Base-by-base conservation (phyloP, 1,140 invertebrate genomes). In the Dufourea novaeangliae region DNA sequence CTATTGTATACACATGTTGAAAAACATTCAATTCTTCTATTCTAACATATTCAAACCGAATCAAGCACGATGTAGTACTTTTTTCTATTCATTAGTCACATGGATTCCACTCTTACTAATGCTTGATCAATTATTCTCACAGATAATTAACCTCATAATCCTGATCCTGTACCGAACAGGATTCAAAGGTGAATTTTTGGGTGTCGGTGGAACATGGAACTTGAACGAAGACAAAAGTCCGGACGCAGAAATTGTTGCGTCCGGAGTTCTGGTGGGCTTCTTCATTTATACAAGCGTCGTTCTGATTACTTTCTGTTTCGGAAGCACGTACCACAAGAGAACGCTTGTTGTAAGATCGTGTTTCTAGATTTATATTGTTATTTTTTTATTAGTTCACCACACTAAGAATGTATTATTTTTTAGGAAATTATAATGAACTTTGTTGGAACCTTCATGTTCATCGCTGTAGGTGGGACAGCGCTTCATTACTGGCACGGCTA, bases 351-450 rank as follows among this genome's bases (percentile, higher is more conserved):
- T 94, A 89, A 93, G 92, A 90, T 52, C 46, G 56, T 6, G 12
- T 22, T 57, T 54, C 10, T 61, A 61, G 37, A 50, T 46, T 69
- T 61, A 68, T 61, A 17, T 22, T 27, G 5, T 37, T 34, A 4
- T 8, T 37, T n/a, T 37, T 29, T 29, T n/a, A 75, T 37, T 17
- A 27, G 6, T 27, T 14, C 5, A 14, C 37, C 3, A 4, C 14
- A 17, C 1, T 10, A 25, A 59, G 1, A 20, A 5, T n/a, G 6
- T 46, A 20, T 34, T 11, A 39, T 57, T 44, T 11, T 25, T 41
- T 90, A 96, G 96, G 97, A 97, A 90, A 95, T 97, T 62, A 94
- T 97, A 67, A 97, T 97, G 97, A 97, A 97, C 90, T 95, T 97
- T 72, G 94, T 97, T 56, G 96, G 96, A 12, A 95, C 96, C 67